Conservation (phyloP, 2,797 vertebrate species). For the Sebastes taczanowskii region DNA sequence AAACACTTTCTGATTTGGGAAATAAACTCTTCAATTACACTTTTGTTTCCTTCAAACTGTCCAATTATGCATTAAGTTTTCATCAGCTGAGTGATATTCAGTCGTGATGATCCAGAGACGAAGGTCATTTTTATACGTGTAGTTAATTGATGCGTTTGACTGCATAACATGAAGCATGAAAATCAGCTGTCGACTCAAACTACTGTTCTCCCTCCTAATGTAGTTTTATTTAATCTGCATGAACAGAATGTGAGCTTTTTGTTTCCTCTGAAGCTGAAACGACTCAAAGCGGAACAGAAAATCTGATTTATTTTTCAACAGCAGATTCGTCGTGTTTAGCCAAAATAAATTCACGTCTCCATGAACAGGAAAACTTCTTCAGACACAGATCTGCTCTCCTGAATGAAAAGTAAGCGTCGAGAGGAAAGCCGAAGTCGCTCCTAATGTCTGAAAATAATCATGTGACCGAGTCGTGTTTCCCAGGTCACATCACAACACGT, state of each 20-base stretch:
- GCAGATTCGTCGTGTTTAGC: not conserved
- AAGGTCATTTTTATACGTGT: not conserved
- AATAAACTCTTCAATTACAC: not conserved
- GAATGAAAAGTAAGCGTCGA: too few species aligned
- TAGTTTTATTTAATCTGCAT: slow-evolving; percentile 15
- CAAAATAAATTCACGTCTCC: not conserved
- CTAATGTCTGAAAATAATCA: too few species aligned
- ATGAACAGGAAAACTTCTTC: too few species aligned
- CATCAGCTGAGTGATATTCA: not conserved
- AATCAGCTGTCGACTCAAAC: slow-evolving; percentile 4
- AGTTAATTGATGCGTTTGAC: not conserved
- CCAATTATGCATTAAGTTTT: not conserved
- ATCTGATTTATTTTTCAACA: not conserved
- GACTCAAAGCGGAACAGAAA: not conserved
- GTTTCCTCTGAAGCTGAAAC: not conserved
- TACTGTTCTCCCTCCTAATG: not conserved
- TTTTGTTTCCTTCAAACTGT: not conserved
- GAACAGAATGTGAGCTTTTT: slow-evolving; percentile 1
- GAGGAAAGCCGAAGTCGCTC: too few species aligned
- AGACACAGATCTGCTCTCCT: too few species aligned
- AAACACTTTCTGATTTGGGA: not conserved
- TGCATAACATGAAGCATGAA: slow-evolving; percentile 25
- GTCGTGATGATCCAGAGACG: not conserved
- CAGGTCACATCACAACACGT: too few species aligned
- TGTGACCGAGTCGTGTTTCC: too few species aligned